These are phyloP conservation scores for Macrochelys suwanniensis DNA, from an alignment of 2,797 vertebrate species.

Conservation along the genomic window DNA sequence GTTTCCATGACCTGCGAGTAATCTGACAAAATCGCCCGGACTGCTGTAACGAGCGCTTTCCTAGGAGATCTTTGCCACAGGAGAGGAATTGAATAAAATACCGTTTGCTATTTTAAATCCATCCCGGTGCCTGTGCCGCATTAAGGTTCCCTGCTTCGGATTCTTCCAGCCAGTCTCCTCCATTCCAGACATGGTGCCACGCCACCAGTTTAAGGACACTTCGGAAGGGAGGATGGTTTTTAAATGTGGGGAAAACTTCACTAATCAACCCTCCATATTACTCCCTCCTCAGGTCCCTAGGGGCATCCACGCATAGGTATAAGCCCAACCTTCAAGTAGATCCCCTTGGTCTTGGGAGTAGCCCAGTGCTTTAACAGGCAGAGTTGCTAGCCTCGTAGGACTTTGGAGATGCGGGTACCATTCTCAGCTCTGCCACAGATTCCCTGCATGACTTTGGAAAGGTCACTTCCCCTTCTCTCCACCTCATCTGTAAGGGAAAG, in stretches of 20 bases:
- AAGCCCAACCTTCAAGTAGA: background rate
- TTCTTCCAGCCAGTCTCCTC: background rate
- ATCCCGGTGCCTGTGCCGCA: background rate
- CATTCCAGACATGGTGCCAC: accelerated
- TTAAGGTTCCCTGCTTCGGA: accelerated
- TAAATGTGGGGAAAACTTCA: background rate
- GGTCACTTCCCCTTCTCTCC: background rate
- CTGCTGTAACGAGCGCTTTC: accelerated
- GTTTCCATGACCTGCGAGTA: background rate
- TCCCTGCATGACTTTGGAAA: slow-evolving; percentile 3
- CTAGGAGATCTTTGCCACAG: background rate
- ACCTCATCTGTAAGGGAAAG: background rate
- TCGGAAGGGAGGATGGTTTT: background rate
- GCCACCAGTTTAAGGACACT: background rate
- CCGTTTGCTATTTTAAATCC: background rate
- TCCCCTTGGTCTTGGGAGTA: accelerated
- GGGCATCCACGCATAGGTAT: background rate
- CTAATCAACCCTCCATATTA: background rate
- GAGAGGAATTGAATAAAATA: background rate
- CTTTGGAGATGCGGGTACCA: background rate
- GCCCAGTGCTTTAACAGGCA: accelerated
- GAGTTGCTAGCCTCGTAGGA: background rate
- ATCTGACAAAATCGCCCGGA: accelerated
- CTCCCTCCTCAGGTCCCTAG: background rate
- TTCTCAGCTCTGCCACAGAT: slow-evolving; percentile 36